phyloP scores from a whole-genome alignment of 1,140 invertebrate genomes.

The Drosophila tani region DNA sequence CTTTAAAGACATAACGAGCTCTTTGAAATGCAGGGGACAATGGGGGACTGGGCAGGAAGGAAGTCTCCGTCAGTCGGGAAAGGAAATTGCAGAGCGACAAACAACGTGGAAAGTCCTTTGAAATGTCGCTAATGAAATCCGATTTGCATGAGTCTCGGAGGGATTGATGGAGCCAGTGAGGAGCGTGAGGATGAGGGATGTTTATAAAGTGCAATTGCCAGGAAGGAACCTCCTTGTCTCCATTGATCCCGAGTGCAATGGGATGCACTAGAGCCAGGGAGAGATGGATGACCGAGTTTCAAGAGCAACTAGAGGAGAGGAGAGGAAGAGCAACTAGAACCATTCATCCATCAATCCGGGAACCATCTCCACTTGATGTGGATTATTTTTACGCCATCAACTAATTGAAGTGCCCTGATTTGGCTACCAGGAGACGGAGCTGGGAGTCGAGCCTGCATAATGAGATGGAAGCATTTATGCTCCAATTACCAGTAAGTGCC shows the following conservation, averaged over 20 bases:
- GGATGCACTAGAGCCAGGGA: background rate
- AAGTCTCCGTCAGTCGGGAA: constrained; percentile 8
- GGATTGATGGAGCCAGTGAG: no score
- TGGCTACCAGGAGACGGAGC: constrained; percentile 30
- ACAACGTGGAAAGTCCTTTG: constrained; percentile 60
- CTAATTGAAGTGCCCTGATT: constrained; percentile 78
- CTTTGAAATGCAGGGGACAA: constrained; percentile 7
- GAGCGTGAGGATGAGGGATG: background rate
- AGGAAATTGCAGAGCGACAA: constrained; percentile 51
- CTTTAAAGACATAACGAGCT: constrained; percentile 68
- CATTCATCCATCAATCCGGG: constrained; percentile 55
- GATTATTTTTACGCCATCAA: constrained; percentile 66
- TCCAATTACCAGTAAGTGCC: constrained; percentile 79
- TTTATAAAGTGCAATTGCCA: constrained; percentile 49
- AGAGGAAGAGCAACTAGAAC: no score
- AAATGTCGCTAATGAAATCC: constrained; percentile 77
- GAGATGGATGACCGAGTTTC: background rate
- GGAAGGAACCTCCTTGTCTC: constrained; percentile 12
- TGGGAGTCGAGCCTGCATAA: constrained; percentile 76
- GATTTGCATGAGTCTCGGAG: constrained; percentile 47
- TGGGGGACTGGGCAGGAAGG: background rate
- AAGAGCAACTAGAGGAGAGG: no score
- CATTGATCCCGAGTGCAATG: constrained; percentile 44
- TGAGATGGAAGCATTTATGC: constrained; percentile 77
- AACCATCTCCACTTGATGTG: constrained; percentile 20